These are phyloP conservation scores for Anoura caudifer DNA, from an alignment of 2,113 vertebrate genomes.

Conservation along the genomic window DNA sequence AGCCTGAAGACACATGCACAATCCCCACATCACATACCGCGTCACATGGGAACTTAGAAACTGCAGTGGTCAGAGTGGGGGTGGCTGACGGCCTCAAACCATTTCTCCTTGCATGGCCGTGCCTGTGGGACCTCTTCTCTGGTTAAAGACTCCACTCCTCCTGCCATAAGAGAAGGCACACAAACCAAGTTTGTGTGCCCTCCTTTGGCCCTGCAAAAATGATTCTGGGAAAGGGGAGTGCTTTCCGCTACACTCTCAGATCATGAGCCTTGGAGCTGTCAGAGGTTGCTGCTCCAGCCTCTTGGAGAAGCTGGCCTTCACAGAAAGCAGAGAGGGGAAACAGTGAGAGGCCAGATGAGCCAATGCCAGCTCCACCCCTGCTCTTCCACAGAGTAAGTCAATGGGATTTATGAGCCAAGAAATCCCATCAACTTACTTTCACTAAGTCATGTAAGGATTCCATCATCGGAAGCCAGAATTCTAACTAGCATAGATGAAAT, in stretches of 20 bases:
- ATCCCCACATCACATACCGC: background rate
- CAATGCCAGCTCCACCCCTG: background rate
- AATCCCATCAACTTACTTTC: background rate
- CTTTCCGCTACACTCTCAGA: background rate
- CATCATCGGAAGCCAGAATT: background rate
- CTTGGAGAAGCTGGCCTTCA: background rate
- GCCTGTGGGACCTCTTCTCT: background rate
- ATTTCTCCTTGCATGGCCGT: background rate
- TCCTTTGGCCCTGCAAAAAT: background rate
- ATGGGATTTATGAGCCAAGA: background rate
- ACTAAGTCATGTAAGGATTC: conserved; percentile 7
- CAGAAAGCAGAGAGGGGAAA: background rate
- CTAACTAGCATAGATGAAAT: conserved; percentile 13
- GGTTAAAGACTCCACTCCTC: background rate
- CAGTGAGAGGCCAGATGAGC: background rate
- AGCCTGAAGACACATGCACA: background rate
- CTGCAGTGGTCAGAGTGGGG: fast-evolving
- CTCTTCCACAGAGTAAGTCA: background rate
- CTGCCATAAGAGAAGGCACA: background rate
- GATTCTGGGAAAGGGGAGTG: background rate
- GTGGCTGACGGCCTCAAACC: background rate
- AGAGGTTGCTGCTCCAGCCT: background rate
- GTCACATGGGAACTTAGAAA: background rate
- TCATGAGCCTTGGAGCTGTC: too few relatives aligned
- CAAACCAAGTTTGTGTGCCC: background rate